Evolutionary conservation across 2,113 vertebrate species (phyloP).

Genomic region (Spilogale gracilis): DNA sequence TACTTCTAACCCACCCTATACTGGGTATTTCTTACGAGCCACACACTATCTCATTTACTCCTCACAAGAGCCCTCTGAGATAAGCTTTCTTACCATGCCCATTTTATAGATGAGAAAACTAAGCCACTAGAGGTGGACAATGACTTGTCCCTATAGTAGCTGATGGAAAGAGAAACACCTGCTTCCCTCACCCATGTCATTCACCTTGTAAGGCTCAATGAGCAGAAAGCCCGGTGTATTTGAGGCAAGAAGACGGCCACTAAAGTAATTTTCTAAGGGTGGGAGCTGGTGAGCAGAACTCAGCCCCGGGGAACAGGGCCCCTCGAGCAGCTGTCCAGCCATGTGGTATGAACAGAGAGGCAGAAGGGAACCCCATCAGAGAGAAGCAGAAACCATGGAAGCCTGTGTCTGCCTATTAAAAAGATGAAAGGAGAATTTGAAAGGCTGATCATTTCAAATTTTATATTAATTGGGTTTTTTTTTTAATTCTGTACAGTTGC

Average conservation of each 20-base stretch:
- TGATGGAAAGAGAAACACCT: not conserved
- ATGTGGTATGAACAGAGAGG: fast-evolving
- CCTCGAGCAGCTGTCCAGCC: not conserved
- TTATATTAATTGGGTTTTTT: not conserved
- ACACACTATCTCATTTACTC: not conserved
- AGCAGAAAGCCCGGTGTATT: not conserved
- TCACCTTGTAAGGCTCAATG: not conserved
- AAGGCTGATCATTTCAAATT: not conserved
- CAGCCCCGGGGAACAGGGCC: not conserved
- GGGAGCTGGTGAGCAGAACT: not conserved
- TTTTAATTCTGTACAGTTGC: constrained; percentile 3
- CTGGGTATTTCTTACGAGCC: not conserved
- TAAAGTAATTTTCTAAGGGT: not conserved
- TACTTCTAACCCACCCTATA: not conserved
- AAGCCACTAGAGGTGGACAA: not conserved
- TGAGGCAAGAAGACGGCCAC: not conserved
- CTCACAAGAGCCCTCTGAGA: not conserved
- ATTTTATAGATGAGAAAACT: constrained; percentile 1
- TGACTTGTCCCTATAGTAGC: not conserved
- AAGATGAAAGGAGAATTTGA: not conserved
- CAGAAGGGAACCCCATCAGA: not conserved
- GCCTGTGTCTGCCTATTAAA: not conserved
- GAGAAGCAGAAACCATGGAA: not conserved
- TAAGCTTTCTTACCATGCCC: not conserved
- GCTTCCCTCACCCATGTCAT: not conserved